phyloP scores from a whole-genome alignment of 2,888 invertebrate genomes.

The Polia nebulosa region DNA sequence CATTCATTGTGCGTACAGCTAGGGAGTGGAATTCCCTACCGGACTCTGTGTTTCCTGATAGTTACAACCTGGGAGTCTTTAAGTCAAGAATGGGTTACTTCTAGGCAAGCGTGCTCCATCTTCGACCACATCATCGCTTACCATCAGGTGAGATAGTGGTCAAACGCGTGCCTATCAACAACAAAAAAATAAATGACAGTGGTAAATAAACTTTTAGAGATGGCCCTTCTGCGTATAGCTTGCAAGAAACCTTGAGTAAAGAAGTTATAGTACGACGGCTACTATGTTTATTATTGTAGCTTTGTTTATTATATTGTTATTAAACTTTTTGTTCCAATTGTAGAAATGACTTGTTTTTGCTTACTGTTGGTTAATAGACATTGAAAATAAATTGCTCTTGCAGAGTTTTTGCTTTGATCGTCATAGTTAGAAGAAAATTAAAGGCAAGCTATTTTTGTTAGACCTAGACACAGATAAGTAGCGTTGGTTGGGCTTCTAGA shows the following conservation, averaged over 20 bases:
- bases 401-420: conserved; percentile 29
- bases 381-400: conserved; percentile 41
- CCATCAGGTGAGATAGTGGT: too few species aligned
- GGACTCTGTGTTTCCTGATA: too few species aligned
- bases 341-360: conserved; percentile 47
- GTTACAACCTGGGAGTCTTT: too few species aligned
- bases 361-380: conserved; percentile 30
- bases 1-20: too few species aligned
- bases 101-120: too few species aligned
- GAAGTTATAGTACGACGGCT: too few species aligned
- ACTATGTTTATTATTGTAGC: conserved; percentile 5
- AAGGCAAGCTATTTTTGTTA: conserved; percentile 6
- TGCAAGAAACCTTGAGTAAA: neutral
- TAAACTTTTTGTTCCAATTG: conserved; percentile 47
- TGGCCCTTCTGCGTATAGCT: neutral
- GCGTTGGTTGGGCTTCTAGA: neutral
- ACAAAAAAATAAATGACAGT: too few species aligned
- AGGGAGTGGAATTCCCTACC: too few species aligned
- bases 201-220: too few species aligned
- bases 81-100: too few species aligned
- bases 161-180: too few species aligned
- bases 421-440: conserved; percentile 13
- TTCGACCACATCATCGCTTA: too few species aligned
- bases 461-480: conserved; percentile 38
- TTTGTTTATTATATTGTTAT: conserved; percentile 23